Conservation (phyloP, 2,888 invertebrate species). For the Hecatera dysodea region DNA sequence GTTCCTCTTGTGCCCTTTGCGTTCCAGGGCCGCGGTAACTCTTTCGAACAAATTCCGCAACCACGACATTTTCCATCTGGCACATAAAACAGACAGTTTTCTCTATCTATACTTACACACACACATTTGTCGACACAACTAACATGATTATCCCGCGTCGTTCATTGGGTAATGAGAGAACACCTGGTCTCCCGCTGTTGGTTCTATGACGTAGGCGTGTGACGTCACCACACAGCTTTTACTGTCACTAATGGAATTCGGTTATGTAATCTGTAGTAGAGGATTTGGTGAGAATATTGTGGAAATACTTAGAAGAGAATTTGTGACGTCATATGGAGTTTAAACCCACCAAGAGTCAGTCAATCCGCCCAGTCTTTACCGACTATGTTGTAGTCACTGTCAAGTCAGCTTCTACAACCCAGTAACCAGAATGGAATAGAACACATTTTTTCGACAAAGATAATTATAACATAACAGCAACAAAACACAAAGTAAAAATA, state of each 20-base stretch:
- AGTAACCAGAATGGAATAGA: too few relatives aligned
- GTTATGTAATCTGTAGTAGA: conserved; percentile 31
- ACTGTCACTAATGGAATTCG: conserved; percentile 39
- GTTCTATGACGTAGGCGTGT: conserved; percentile 39
- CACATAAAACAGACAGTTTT: background rate
- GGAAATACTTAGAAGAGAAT: background rate
- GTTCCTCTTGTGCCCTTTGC: too few relatives aligned
- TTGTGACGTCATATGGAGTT: conserved; percentile 3
- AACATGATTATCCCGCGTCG: conserved; percentile 59
- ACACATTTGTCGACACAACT: conserved; percentile 36
- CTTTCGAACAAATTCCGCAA: too few relatives aligned
- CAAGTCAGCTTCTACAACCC: too few relatives aligned
- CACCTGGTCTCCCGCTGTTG: conserved; percentile 62
- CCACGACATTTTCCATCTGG: background rate
- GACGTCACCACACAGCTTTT: conserved; percentile 44
- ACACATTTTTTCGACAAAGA: too few relatives aligned
- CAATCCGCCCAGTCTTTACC: too few relatives aligned
- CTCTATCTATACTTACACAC: conserved; percentile 22
- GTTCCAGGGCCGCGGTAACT: too few relatives aligned
- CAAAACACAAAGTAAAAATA: too few relatives aligned
- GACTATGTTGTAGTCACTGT: too few relatives aligned
- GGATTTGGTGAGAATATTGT: conserved; percentile 20
- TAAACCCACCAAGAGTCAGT: background rate
- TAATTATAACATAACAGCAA: too few relatives aligned
- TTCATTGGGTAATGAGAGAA: conserved; percentile 65